Conservation (phyloP, 2,888 invertebrate genomes). For the Chelonus formosanus region DNA sequence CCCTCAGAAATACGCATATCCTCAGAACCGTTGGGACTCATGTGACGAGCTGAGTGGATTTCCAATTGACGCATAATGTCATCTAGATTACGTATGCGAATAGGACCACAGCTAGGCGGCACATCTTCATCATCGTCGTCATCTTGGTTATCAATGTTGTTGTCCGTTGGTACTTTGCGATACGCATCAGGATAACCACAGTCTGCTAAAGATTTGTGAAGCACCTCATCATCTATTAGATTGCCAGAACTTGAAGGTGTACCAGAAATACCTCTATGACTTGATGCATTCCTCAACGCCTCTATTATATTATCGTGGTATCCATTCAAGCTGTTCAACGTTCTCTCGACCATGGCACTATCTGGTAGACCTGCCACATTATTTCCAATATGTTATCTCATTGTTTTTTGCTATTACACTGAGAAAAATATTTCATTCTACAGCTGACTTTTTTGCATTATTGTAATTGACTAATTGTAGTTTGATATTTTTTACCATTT, state of each 20-base stretch:
- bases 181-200: slow-evolving; percentile 70
- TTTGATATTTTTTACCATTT: no score
- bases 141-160: slow-evolving; percentile 64
- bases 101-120: slow-evolving; percentile 81
- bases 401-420: neutral
- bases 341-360: slow-evolving; percentile 78
- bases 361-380: slow-evolving; percentile 63
- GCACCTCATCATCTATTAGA: slow-evolving; percentile 74
- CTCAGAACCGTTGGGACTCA: slow-evolving; percentile 91
- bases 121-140: slow-evolving; percentile 79
- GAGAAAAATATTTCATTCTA: no score
- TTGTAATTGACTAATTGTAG: no score
- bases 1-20: slow-evolving; percentile 90
- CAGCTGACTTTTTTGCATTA: no score
- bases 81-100: slow-evolving; percentile 89
- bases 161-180: slow-evolving; percentile 71
- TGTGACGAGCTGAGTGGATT: slow-evolving; percentile 85
- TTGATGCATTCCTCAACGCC: slow-evolving; percentile 85
- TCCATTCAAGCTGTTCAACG: slow-evolving; percentile 87
- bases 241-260: slow-evolving; percentile 74
- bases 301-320: slow-evolving; percentile 93
- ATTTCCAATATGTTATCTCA: neutral
- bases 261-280: slow-evolving; percentile 72
- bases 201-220: slow-evolving; percentile 75
- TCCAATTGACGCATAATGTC: slow-evolving; percentile 89